Evolutionary conservation across 2,113 vertebrate genomes (phyloP).

Genomic region (Protobothrops mucrosquamatus): DNA sequence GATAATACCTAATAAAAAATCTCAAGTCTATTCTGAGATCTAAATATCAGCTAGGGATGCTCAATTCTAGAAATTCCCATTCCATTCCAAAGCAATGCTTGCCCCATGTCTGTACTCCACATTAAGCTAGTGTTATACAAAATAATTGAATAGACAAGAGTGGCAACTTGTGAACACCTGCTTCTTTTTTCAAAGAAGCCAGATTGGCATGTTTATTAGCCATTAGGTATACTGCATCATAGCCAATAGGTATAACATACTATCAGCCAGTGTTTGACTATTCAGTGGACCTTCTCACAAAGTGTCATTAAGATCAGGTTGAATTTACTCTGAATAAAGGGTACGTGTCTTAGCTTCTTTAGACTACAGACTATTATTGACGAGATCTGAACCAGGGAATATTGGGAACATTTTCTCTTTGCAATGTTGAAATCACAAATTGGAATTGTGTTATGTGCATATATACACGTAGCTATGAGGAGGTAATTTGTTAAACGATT

Average conservation of each 20-base stretch:
- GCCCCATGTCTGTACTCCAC: not conserved
- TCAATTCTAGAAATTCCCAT: not conserved
- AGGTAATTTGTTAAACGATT: not conserved
- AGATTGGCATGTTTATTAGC: not conserved
- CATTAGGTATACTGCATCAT: not conserved
- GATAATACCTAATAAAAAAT: not conserved
- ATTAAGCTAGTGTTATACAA: not conserved
- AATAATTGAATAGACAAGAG: not conserved
- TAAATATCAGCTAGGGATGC: not conserved
- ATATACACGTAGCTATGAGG: not conserved
- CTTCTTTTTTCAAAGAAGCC: not conserved
- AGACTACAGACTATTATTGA: not conserved
- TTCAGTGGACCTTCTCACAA: not conserved
- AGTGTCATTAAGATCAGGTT: not conserved
- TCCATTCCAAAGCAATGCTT: not conserved
- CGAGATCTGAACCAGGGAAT: slow-evolving; percentile 9
- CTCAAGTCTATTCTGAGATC: not conserved
- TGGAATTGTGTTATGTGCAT: not conserved
- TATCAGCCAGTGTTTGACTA: not conserved
- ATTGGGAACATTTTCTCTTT: slow-evolving; percentile 41
- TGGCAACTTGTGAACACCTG: not conserved
- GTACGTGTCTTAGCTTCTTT: not conserved
- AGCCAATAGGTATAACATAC: not conserved
- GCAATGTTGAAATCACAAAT: slow-evolving; percentile 10
- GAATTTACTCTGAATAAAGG: not conserved